Evolutionary conservation across 2,113 vertebrate genomes (phyloP).

Genomic region (Hyla sarda): DNA sequence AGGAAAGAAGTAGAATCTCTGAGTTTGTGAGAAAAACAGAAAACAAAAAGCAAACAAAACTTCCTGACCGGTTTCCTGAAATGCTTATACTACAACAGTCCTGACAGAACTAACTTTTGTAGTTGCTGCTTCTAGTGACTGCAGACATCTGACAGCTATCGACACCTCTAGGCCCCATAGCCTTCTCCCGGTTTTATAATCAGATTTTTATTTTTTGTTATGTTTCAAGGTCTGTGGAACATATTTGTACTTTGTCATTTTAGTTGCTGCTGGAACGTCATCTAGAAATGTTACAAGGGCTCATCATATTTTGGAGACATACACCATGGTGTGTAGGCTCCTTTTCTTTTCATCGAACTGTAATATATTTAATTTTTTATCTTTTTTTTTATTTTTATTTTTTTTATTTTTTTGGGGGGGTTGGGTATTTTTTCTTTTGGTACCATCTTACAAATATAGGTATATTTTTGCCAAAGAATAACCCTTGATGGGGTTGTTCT

Average conservation of each 20-base stretch:
- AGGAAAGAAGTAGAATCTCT: constrained; percentile 33
- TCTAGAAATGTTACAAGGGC: constrained; percentile 46
- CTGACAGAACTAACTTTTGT: neutral
- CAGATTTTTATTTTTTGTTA: constrained; percentile 40
- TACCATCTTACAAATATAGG: neutral
- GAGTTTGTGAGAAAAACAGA: neutral
- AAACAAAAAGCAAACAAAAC: neutral
- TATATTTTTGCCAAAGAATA: constrained; percentile 11
- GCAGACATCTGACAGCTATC: neutral
- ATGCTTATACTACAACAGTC: neutral
- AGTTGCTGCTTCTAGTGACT: constrained; percentile 34
- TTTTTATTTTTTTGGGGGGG: neutral
- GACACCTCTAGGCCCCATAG: neutral
- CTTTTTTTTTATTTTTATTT: neutral
- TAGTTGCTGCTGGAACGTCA: constrained; percentile 48
- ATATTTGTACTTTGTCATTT: neutral
- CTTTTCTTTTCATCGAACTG: neutral
- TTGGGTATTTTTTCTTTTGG: neutral
- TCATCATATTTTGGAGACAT: constrained; percentile 6
- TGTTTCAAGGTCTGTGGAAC: constrained; percentile 37
- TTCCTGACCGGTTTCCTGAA: neutral
- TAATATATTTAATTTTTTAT: too few species aligned
- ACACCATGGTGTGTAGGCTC: constrained; percentile 1
- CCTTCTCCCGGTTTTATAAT: constrained; percentile 11
- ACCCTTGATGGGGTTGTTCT: neutral